These are phyloP conservation scores for Remorina albescens DNA, from an alignment of 2,797 vertebrate species.

Conservation along the genomic window DNA sequence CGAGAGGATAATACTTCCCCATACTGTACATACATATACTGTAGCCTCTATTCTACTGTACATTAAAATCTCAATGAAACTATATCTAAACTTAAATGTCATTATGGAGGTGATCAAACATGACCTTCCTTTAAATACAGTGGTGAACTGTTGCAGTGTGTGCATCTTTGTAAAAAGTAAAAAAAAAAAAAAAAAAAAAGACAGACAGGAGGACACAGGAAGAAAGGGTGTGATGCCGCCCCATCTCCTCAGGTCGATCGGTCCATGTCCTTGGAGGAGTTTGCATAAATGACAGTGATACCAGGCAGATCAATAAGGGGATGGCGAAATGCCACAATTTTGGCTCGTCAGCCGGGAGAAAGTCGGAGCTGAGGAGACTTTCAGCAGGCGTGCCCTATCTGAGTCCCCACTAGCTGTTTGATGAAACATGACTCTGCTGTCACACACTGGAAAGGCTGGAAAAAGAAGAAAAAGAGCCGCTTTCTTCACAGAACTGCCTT, in stretches of 20 bases:
- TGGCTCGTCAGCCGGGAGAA: conserved; percentile 50
- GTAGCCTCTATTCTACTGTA: background rate
- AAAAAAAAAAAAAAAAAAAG: background rate
- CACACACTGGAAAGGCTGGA: conserved; percentile 36
- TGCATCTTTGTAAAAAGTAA: conserved; percentile 1
- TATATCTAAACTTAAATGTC: background rate
- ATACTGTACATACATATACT: too few relatives aligned
- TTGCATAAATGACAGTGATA: conserved; percentile 64
- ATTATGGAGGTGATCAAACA: background rate
- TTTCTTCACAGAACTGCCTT: conserved; percentile 6
- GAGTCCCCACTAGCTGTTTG: conserved; percentile 31
- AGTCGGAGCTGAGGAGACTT: conserved; percentile 59
- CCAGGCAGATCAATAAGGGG: conserved; percentile 58
- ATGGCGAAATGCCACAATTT: conserved; percentile 53
- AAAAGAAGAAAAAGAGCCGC: background rate
- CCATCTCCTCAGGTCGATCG: conserved; percentile 51
- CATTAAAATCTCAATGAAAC: background rate
- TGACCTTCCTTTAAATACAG: background rate
- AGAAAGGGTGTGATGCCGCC: background rate
- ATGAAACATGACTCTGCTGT: conserved; percentile 46
- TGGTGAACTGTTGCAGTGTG: background rate
- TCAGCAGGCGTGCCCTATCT: background rate
- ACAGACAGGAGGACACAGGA: conserved; percentile 3
- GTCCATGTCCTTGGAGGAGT: conserved; percentile 53
- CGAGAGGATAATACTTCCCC: background rate